Evolutionary conservation across 2,797 vertebrate species (phyloP).

Genomic region (Chromobotia macracanthus): DNA sequence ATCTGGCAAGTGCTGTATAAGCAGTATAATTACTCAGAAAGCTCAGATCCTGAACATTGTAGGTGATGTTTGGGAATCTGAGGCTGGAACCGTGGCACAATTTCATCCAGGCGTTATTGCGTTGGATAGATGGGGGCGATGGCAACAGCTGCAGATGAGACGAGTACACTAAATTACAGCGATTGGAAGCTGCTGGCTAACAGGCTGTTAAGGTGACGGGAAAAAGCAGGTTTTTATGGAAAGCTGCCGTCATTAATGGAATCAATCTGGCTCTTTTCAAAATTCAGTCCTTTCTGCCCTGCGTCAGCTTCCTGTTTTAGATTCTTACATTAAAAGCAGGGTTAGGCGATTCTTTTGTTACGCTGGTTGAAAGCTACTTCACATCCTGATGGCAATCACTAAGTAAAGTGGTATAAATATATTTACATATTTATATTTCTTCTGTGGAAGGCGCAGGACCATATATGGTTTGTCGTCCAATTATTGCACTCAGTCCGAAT

Average conservation of each 20-base stretch:
- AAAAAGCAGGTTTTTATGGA: slow-evolving; percentile 34
- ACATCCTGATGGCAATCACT: no score
- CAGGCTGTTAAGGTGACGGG: slow-evolving; percentile 10
- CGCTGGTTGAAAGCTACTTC: no score
- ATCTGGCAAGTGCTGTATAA: neutral
- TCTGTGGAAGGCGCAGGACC: no score
- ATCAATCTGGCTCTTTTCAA: slow-evolving; percentile 24
- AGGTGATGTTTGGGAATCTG: slow-evolving; percentile 72
- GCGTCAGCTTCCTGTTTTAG: neutral
- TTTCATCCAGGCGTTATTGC: slow-evolving; percentile 76
- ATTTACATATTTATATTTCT: no score
- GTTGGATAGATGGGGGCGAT: slow-evolving; percentile 67
- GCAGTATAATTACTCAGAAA: neutral
- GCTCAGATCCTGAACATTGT: slow-evolving; percentile 66
- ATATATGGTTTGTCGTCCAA: no score
- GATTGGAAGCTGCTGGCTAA: slow-evolving; percentile 47
- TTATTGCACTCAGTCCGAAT: no score
- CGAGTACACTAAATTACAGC: slow-evolving; percentile 66
- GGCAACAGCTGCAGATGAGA: slow-evolving; percentile 73
- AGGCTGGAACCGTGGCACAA: slow-evolving; percentile 69
- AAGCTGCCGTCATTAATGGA: neutral
- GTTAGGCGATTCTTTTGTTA: no score
- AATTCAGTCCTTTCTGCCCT: slow-evolving; percentile 2
- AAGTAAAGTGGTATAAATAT: no score
- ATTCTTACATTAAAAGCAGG: neutral